Conservation (phyloP, 1,140 invertebrate genomes). For the Drosophila persimilis region DNA sequence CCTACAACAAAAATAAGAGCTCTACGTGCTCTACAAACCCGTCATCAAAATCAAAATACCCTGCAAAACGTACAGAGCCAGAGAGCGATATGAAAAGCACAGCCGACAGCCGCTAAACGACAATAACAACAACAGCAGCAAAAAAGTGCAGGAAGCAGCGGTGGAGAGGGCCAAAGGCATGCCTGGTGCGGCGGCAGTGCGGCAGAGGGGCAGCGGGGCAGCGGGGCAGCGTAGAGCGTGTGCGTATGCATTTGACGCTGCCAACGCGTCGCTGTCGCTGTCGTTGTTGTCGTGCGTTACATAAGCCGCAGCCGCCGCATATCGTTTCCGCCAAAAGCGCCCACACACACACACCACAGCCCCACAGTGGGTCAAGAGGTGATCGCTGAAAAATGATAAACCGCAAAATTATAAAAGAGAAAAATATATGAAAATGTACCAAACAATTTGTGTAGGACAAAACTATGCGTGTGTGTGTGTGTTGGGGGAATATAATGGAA, state of each 20-base stretch:
- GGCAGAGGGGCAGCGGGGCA: no score
- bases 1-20: no score
- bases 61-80: constrained; percentile 15
- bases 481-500: not conserved
- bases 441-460: not conserved
- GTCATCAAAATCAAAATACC: constrained; percentile 20
- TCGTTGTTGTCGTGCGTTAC: constrained; percentile 47
- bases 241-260: constrained; percentile 54
- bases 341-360: constrained; percentile 35
- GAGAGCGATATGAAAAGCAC: constrained; percentile 59
- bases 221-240: constrained; percentile 22
- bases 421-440: not conserved
- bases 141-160: constrained; percentile 69
- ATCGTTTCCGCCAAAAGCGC: constrained; percentile 67
- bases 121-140: constrained; percentile 11
- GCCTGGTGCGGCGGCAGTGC: not conserved
- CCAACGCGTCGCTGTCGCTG: constrained; percentile 33
- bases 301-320: constrained; percentile 55
- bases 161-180: constrained; percentile 3
- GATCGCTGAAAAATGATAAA: constrained; percentile 14
- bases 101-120: constrained; percentile 5
- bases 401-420: no score
- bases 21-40: not conserved
- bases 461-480: not conserved
- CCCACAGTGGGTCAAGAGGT: constrained; percentile 39